phyloP scores from a whole-genome alignment of 2,888 invertebrate genomes.

The Phortica okadai region DNA sequence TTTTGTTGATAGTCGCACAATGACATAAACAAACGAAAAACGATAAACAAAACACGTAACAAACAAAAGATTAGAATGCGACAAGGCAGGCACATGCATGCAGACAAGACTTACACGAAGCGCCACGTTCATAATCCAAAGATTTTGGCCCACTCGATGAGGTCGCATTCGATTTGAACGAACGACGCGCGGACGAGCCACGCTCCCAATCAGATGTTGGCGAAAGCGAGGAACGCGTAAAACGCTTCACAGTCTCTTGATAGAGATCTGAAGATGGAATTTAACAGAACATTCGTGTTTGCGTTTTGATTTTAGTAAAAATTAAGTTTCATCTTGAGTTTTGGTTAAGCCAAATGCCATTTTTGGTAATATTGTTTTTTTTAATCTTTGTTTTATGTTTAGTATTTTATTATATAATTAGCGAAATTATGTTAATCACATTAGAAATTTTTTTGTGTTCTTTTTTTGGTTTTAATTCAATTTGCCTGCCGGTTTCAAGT shows the following conservation, averaged over 20 bases:
- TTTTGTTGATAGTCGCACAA: conserved; percentile 42
- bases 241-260: conserved; percentile 73
- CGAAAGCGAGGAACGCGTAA: conserved; percentile 73
- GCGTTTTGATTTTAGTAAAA: neutral
- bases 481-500: neutral
- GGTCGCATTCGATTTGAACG: conserved; percentile 54
- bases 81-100: conserved; percentile 6
- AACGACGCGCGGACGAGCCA: conserved; percentile 66
- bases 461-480: neutral
- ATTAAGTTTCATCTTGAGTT: conserved; percentile 1
- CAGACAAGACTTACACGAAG: conserved; percentile 67
- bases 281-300: neutral
- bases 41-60: conserved; percentile 44
- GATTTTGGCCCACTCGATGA: conserved; percentile 49
- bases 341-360: conserved; percentile 19
- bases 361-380: conserved; percentile 1
- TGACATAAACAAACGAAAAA: conserved; percentile 47
- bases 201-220: conserved; percentile 72
- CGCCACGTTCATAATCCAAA: conserved; percentile 61
- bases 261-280: conserved; percentile 64
- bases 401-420: conserved; percentile 52
- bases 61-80: conserved; percentile 41
- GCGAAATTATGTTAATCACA: conserved; percentile 63
- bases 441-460: conserved; percentile 36
- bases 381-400: conserved; percentile 43